These are phyloP conservation scores for Drosophila simulans DNA, from an alignment of 1,140 invertebrate species.

Conservation along the genomic window DNA sequence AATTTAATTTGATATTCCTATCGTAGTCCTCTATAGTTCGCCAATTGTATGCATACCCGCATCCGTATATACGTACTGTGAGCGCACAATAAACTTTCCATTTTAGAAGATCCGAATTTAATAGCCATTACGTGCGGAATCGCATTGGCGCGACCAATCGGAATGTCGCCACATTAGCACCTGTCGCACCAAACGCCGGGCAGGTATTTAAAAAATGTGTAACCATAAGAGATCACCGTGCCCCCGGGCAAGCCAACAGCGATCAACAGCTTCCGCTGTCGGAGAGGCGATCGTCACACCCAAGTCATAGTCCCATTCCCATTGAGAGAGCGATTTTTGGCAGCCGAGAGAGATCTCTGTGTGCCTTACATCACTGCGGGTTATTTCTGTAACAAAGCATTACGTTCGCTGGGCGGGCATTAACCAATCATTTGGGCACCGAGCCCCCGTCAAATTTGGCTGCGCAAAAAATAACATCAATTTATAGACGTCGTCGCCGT, in stretches of 20 bases:
- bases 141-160: slow-evolving; percentile 56
- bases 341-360: slow-evolving; percentile 26
- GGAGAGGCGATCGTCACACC: slow-evolving; percentile 10
- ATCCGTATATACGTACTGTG: slow-evolving; percentile 32
- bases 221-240: slow-evolving; percentile 44
- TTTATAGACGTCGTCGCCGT: slow-evolving; percentile 59
- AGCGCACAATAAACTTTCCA: slow-evolving; percentile 66
- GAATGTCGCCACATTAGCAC: slow-evolving; percentile 71
- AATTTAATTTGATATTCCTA: slow-evolving; percentile 46
- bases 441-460: slow-evolving; percentile 40
- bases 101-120: slow-evolving; percentile 57
- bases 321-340: slow-evolving; percentile 12
- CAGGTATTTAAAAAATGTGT: slow-evolving; percentile 62
- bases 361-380: slow-evolving; percentile 38
- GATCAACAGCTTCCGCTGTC: slow-evolving; percentile 53
- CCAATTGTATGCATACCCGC: slow-evolving; percentile 9
- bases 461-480: slow-evolving; percentile 69
- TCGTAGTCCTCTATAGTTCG: slow-evolving; percentile 24
- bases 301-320: not conserved
- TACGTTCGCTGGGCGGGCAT: slow-evolving; percentile 34
- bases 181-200: slow-evolving; percentile 57
- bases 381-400: slow-evolving; percentile 44
- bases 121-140: slow-evolving; percentile 66
- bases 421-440: slow-evolving; percentile 29
- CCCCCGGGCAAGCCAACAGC: slow-evolving; percentile 24